Percentiles rank a stretch among this genome's conserved stretches.
Evolutionary conservation across 2,888 invertebrate species (phyloP).

Genomic region (Lathronympha strigana): DNA sequence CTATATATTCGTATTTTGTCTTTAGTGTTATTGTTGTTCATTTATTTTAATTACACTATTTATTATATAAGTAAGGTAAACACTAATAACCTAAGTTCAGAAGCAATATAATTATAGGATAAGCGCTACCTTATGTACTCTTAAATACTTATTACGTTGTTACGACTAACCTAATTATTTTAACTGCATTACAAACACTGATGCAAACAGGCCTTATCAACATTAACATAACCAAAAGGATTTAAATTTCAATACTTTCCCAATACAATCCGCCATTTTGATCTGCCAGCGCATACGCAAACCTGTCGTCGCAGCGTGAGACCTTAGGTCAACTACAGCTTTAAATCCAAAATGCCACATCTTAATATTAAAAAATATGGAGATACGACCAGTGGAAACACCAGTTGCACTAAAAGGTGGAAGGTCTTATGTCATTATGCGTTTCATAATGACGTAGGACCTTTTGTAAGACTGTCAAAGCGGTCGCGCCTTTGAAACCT

Average conservation of each 20-base stretch:
- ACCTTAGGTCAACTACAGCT: slow-evolving; percentile 24
- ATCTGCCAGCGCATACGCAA: slow-evolving; percentile 3
- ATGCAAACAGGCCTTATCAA: slow-evolving; percentile 7
- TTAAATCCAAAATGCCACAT: not conserved
- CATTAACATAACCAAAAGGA: not conserved
- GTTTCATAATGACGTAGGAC: not conserved
- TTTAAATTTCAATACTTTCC: not conserved
- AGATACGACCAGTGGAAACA: not conserved
- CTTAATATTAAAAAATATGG: too few relatives aligned
- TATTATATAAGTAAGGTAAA: too few relatives aligned
- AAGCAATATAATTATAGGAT: too few relatives aligned
- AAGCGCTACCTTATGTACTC: too few relatives aligned
- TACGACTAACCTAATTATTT: not conserved
- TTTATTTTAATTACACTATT: too few relatives aligned
- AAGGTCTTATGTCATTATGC: not conserved
- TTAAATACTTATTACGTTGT: too few relatives aligned
- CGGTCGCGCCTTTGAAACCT: slow-evolving; percentile 24
- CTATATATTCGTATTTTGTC: too few relatives aligned
- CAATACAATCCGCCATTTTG: not conserved
- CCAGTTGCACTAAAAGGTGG: not conserved
- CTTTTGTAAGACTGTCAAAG: slow-evolving; percentile 8
- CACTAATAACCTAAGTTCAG: too few relatives aligned
- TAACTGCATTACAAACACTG: not conserved
- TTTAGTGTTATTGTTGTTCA: too few relatives aligned
- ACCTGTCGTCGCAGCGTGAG: slow-evolving; percentile 34